phyloP scores from a whole-genome alignment of 2,113 vertebrate genomes.

The Pluvialis apricaria region DNA sequence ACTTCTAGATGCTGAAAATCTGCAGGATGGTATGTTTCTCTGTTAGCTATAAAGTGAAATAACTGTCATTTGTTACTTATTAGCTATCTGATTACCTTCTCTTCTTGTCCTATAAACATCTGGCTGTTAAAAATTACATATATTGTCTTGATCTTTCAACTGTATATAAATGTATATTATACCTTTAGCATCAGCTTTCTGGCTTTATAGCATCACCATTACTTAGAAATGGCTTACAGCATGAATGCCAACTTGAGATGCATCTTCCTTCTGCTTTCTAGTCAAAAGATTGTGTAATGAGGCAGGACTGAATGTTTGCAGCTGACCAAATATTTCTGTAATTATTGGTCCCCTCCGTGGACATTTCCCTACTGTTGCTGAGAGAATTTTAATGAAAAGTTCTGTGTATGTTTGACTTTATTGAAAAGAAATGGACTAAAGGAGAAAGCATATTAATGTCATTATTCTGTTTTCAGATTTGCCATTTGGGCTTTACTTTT shows the following conservation, averaged over 20 bases:
- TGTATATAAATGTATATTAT: not conserved
- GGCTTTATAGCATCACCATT: not conserved
- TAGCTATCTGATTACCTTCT: not conserved
- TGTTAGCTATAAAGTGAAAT: not conserved
- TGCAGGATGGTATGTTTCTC: not conserved
- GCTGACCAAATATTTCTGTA: not conserved
- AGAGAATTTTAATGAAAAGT: not conserved
- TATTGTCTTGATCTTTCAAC: not conserved
- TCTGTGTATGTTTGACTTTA: not conserved
- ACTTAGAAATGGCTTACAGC: not conserved
- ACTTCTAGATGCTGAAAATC: not conserved
- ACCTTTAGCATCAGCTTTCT: not conserved
- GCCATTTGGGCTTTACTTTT: conserved; percentile 85
- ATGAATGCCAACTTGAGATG: not conserved
- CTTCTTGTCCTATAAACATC: not conserved
- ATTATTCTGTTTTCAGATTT: conserved; percentile 70
- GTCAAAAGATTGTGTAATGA: not conserved
- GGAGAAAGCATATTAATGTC: not conserved
- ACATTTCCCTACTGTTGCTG: not conserved
- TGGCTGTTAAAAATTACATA: not conserved
- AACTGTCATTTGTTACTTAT: not conserved
- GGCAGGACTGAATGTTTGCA: not conserved
- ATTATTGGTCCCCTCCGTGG: not conserved
- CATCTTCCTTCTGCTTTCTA: not conserved
- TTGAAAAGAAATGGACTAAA: not conserved